phyloP scores from a whole-genome alignment of 1,140 invertebrate species.

The Hormaphis cornu region DNA sequence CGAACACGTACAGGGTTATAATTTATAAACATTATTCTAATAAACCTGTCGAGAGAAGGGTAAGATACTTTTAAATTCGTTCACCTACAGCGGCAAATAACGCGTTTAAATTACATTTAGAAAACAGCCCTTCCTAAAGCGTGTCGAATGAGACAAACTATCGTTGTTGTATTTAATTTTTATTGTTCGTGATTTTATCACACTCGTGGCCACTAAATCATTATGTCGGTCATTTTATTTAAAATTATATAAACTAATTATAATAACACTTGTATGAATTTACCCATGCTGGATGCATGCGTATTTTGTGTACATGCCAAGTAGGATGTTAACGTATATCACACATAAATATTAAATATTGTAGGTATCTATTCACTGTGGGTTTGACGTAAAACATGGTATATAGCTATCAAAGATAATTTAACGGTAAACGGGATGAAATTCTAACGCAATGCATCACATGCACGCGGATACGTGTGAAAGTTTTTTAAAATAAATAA shows the following conservation, averaged over 20 bases:
- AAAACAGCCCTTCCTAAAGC: neutral
- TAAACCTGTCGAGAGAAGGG: neutral
- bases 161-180: neutral
- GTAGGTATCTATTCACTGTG: neutral
- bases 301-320: too few species aligned
- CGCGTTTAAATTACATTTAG: conserved; percentile 16
- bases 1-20: neutral
- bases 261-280: too few species aligned
- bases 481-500: neutral
- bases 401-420: neutral
- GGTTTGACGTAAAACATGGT: neutral
- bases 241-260: neutral
- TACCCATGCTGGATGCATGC: too few species aligned
- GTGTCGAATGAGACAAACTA: conserved; percentile 12
- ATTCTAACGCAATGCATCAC: neutral
- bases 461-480: neutral
- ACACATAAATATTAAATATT: neutral
- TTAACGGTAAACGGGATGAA: neutral
- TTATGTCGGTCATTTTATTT: neutral
- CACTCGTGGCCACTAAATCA: neutral
- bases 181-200: neutral
- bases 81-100: neutral
- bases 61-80: neutral
- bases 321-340: too few species aligned
- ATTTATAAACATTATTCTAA: neutral